A percentile compares a stretch with the other conserved stretches of the same genome.
Conservation (phyloP, 2,888 invertebrate genomes). For the Caprella mutica region DNA sequence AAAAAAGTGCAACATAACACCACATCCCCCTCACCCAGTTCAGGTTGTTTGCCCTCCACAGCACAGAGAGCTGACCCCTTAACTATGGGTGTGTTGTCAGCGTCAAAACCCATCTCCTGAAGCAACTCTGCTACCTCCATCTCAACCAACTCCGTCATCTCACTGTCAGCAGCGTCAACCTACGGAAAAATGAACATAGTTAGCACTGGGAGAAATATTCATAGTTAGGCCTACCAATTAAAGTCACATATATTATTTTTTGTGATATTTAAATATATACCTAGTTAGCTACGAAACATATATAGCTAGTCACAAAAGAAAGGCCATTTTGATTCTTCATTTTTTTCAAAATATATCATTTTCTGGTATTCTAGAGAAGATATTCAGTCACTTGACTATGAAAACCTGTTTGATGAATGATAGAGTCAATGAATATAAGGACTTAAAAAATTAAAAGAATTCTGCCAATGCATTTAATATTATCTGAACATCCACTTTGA, state of each 20-base stretch:
- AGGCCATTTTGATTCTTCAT: no score
- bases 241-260: background rate
- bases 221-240: background rate
- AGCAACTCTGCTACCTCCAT: slow-evolving; percentile 93
- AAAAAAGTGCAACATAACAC: background rate
- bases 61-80: slow-evolving; percentile 83
- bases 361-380: no score
- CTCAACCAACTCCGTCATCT: slow-evolving; percentile 93
- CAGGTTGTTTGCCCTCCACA: slow-evolving; percentile 69
- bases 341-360: no score
- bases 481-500: no score
- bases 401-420: no score
- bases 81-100: slow-evolving; percentile 70
- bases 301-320: background rate
- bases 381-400: no score
- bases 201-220: background rate
- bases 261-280: background rate
- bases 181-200: slow-evolving; percentile 36
- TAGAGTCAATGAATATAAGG: no score
- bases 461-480: no score
- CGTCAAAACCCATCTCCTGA: slow-evolving; percentile 90
- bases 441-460: no score
- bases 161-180: slow-evolving; percentile 84
- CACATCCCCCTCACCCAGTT: slow-evolving; percentile 51
- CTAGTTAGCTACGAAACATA: background rate